Base-by-base conservation (phyloP, 2,888 invertebrate genomes). In the Aproaerema taeniolella region DNA sequence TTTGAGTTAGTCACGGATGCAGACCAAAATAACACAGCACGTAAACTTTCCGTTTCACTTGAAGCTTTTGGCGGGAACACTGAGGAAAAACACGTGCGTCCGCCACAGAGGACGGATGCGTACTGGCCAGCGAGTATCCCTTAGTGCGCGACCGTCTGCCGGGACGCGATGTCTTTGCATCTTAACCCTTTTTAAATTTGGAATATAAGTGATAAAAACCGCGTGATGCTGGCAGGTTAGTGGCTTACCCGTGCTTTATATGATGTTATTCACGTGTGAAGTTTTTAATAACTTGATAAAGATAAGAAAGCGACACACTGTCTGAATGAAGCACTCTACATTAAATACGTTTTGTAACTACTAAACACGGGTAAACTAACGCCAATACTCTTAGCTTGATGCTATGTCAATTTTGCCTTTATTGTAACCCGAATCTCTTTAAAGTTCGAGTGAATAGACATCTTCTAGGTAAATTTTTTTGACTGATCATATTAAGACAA, bases 201-300 rank as follows among this genome's bases (percentile, higher is more conserved):
- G 31, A 53, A 51, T 55, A 57, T 51, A 46, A 49, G 61, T 64
- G 62, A 37, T 63, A 61, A 25, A n/a, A 52, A 35, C 45, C 52
- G 52, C 58, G 58, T 59, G 60, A 71, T 67, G 69, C 59, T 52
- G 51, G 31, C 65, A 74, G 74, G 79, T 79, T 58, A 45, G 76
- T 72, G 50, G 52, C 41, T 51, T 46, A 41, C 50, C 32, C 42
- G 39, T 38, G 52, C 42, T 42, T 43, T 41, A 45, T 45, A 39
- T 10, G 5, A 11, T 35, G 35, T 24, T 28, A 38, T 43, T 46
- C 43, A 42, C 46, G 49, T 51, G 49, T 29, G 10, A n/a, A 2
- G 34, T 25, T 16, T 26, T 10, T n/a, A n/a, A n/a, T n/a, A n/a
- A n/a, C n/a, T n/a, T n/a, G n/a, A n/a, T n/a, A n/a, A n/a, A n/a